phyloP scores from a whole-genome alignment of 1,140 invertebrate species.

The Zeugodacus cucurbitae region DNA sequence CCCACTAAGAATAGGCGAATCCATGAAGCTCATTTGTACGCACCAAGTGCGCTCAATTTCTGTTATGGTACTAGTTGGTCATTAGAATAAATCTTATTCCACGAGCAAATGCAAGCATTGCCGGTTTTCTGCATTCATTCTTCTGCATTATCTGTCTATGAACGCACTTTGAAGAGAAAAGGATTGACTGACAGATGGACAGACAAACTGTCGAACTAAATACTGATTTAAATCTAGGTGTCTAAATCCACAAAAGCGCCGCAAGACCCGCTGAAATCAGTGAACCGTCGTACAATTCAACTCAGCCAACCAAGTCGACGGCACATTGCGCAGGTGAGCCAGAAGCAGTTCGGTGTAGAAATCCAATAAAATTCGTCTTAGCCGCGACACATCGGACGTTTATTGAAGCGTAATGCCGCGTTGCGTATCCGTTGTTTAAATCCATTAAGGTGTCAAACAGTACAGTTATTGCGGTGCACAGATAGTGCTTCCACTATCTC shows the following conservation, averaged over 20 bases:
- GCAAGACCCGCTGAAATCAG: neutral
- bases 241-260: neutral
- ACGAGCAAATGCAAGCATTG: neutral
- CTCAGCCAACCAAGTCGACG: neutral
- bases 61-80: neutral
- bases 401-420: conserved; percentile 2
- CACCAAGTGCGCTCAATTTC: neutral
- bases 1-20: neutral
- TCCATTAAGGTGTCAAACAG: conserved; percentile 33
- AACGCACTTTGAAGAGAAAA: neutral
- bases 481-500: neutral
- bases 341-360: neutral
- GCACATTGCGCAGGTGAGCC: neutral
- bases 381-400: conserved; percentile 3
- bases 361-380: conserved; percentile 25
- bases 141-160: neutral
- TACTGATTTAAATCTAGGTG: neutral
- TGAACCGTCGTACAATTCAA: neutral
- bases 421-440: conserved; percentile 16
- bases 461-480: neutral
- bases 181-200: neutral
- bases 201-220: neutral
- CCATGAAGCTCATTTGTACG: neutral
- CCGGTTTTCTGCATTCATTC: neutral
- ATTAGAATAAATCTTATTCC: neutral